Base-by-base conservation (phyloP, 2,888 invertebrate genomes). In the Sarcophaga carnaria region DNA sequence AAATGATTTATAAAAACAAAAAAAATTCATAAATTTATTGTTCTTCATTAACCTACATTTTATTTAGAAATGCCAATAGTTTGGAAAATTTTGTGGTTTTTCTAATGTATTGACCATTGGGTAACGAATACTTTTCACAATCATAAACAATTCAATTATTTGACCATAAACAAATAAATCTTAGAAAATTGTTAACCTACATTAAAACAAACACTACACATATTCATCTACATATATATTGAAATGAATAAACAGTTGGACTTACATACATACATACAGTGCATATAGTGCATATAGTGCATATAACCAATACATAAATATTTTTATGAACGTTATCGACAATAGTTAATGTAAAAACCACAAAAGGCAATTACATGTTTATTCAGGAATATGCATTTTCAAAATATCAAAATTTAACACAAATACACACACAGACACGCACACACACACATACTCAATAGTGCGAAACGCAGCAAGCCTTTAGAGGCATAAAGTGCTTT, bases 141-240 rank as follows among this genome's bases (percentile, higher is more conserved):
- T 72, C 59, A 86, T 86, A 86, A 86, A 86, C 78, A 86, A 82
- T 82, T 86, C 86, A 86, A 80, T 86, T 86, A 83, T 86, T 86
- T 83, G 47, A 80, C 80, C 86, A 83, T 86, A 83, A 86, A 83
- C 86, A 83, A 83, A 86, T 83, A 86, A 86, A 80, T 86, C 83
- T 79, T 80, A 69, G 37, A 69, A 63, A 86, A 79, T 80, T 70
- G 70, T 82, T 82, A 71, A 82, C 71, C 82, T 82, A 82, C 14
- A 70, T 22, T 76, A n/a, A 64, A 70, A 75, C 70, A 59, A 62
- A 69, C 17, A 72, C 27, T 54, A 63, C 63, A 74, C 63, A 37
- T 22, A 22, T 22, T 22, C 49, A 83, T 27, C 27, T 5, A n/a
- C 25, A 45, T 54, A 69, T 54, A 69, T 17, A 17, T 59, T 4